Conservation (phyloP, 2,888 invertebrate species). For the Ichneumoninae sp. region DNA sequence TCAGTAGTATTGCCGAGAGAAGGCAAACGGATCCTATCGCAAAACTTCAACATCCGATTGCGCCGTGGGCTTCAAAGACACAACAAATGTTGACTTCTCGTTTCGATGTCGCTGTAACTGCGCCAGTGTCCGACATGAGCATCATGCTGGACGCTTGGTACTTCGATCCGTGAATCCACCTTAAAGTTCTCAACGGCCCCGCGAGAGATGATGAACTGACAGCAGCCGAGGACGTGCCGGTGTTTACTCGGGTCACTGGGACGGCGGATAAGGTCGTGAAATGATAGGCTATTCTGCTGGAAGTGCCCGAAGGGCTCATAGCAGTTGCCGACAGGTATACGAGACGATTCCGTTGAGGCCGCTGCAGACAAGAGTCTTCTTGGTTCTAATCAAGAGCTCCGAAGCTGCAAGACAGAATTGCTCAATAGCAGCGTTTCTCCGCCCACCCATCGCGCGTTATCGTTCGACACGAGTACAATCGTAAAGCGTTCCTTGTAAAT, state of each 20-base stretch:
- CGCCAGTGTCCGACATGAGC: neutral
- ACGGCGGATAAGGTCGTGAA: neutral
- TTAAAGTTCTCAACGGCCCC: neutral
- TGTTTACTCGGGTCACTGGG: neutral
- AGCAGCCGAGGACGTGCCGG: neutral
- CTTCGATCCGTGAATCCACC: no score
- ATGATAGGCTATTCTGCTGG: constrained; percentile 23
- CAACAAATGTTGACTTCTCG: neutral
- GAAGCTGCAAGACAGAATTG: constrained; percentile 61
- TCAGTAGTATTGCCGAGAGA: neutral
- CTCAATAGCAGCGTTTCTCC: constrained; percentile 48
- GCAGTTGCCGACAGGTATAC: constrained; percentile 8
- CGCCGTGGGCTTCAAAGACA: neutral
- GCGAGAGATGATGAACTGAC: neutral
- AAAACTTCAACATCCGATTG: constrained; percentile 7
- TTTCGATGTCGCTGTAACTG: neutral
- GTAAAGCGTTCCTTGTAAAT: constrained; percentile 59
- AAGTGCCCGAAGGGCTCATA: neutral
- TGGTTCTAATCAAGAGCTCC: constrained; percentile 8
- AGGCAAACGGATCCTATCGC: neutral
- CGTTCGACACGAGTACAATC: constrained; percentile 52
- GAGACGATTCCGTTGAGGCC: neutral
- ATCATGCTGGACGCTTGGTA: no score
- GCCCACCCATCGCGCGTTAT: constrained; percentile 35
- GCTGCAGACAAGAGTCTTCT: neutral